Evolutionary conservation across 2,797 vertebrate species (phyloP).

Genomic region (Tinamus major): DNA sequence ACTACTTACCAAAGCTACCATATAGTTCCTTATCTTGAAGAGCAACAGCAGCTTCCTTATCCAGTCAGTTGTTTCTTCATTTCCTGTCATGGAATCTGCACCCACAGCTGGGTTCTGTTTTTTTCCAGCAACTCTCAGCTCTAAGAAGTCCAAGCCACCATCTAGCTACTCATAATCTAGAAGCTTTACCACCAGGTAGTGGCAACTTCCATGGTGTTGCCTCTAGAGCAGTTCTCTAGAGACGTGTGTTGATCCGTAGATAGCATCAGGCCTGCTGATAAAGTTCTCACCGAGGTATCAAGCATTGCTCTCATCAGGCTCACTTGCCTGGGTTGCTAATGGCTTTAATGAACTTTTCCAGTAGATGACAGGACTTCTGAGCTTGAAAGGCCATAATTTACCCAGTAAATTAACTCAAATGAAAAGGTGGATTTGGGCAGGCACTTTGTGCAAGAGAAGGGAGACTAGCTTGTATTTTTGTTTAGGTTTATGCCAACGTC

Average conservation of each 20-base stretch:
- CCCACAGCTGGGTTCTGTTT: neutral
- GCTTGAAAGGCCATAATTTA: neutral
- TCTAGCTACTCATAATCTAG: neutral
- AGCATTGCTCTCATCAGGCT: neutral
- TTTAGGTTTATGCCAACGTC: neutral
- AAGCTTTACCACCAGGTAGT: neutral
- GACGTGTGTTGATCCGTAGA: neutral
- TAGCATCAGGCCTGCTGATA: neutral
- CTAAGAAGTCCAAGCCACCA: neutral
- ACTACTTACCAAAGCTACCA: neutral
- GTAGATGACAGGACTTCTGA: neutral
- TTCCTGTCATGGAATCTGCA: neutral
- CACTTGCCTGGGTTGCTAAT: neutral
- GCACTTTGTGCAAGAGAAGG: neutral
- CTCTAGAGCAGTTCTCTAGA: neutral
- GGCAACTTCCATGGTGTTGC: neutral
- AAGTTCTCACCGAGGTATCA: neutral
- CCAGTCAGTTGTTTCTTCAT: neutral
- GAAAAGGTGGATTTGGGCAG: neutral
- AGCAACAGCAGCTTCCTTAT: neutral
- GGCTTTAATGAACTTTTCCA: neutral
- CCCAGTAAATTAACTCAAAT: neutral
- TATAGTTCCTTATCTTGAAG: neutral
- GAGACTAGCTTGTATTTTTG: neutral
- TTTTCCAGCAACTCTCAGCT: neutral